Evolutionary conservation across 2,888 invertebrate genomes (phyloP).

Genomic region (Cyaniris semiargus): DNA sequence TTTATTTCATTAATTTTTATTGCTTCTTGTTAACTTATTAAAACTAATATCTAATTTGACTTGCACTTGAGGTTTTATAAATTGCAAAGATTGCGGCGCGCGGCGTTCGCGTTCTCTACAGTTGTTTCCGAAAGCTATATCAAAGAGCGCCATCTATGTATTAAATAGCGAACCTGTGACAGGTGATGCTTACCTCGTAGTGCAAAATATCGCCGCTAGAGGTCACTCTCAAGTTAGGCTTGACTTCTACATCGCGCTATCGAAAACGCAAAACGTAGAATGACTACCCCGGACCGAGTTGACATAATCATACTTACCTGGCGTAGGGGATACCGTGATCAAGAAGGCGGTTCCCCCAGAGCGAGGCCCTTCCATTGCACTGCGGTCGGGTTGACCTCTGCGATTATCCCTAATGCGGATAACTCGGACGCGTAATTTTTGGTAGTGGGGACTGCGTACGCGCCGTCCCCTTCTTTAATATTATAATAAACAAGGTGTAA

Average conservation of each 20-base stretch:
- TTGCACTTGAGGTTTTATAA: too few species aligned
- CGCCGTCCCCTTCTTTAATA: too few species aligned
- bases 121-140: too few species aligned
- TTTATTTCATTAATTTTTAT: too few species aligned
- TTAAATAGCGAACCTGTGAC: not conserved
- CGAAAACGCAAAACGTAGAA: not conserved
- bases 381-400: slow-evolving; percentile 29
- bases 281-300: not conserved
- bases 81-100: too few species aligned
- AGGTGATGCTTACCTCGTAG: not conserved
- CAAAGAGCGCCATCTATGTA: not conserved
- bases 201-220: not conserved
- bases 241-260: not conserved
- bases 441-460: too few species aligned
- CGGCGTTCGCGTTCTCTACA: too few species aligned
- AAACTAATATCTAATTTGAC: too few species aligned
- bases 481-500: too few species aligned
- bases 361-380: slow-evolving; percentile 27
- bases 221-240: not conserved
- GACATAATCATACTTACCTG: slow-evolving; percentile 4
- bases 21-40: too few species aligned
- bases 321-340: slow-evolving; percentile 26
- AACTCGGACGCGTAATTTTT: slow-evolving; percentile 18
- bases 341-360: slow-evolving; percentile 27
- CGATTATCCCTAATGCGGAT: slow-evolving; percentile 27